phyloP scores from a whole-genome alignment of 2,888 invertebrate genomes.

The Uloborus plumipes region DNA sequence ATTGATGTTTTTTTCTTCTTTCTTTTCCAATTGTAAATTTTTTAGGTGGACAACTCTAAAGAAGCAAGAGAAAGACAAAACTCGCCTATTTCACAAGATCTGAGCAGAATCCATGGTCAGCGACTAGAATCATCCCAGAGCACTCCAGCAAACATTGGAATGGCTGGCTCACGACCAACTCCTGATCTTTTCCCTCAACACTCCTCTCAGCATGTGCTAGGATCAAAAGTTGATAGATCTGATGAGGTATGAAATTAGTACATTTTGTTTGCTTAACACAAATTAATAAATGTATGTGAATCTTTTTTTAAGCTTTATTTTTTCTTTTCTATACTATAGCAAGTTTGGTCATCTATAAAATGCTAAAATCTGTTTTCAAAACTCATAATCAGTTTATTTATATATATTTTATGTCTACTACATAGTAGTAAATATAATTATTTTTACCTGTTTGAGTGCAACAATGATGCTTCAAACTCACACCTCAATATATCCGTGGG shows the following conservation, averaged over 20 bases:
- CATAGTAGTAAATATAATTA: too few species aligned
- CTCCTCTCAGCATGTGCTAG: slow-evolving; percentile 72
- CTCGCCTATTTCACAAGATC: slow-evolving; percentile 39
- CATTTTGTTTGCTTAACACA: not conserved
- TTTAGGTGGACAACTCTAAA: slow-evolving; percentile 47
- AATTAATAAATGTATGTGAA: too few species aligned
- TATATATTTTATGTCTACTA: too few species aligned
- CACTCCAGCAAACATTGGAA: slow-evolving; percentile 71
- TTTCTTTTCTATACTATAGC: too few species aligned
- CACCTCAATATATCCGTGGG: too few species aligned
- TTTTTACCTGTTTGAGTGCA: too few species aligned
- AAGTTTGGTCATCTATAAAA: too few species aligned
- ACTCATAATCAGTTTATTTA: too few species aligned
- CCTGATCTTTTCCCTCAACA: slow-evolving; percentile 88
- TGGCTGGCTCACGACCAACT: slow-evolving; percentile 78
- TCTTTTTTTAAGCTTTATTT: too few species aligned
- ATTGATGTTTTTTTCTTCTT: not conserved
- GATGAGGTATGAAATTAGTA: slow-evolving; percentile 83
- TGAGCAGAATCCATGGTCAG: slow-evolving; percentile 68
- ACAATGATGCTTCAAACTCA: too few species aligned
- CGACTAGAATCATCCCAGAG: slow-evolving; percentile 73
- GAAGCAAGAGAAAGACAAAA: slow-evolving; percentile 34
- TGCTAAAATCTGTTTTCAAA: too few species aligned
- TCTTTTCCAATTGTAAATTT: too few species aligned
- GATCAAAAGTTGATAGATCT: slow-evolving; percentile 78